A percentile compares a stretch with the other conserved stretches of the same genome.
Conservation (phyloP, 1,140 invertebrate genomes). For the Scaptomyza hsui region DNA sequence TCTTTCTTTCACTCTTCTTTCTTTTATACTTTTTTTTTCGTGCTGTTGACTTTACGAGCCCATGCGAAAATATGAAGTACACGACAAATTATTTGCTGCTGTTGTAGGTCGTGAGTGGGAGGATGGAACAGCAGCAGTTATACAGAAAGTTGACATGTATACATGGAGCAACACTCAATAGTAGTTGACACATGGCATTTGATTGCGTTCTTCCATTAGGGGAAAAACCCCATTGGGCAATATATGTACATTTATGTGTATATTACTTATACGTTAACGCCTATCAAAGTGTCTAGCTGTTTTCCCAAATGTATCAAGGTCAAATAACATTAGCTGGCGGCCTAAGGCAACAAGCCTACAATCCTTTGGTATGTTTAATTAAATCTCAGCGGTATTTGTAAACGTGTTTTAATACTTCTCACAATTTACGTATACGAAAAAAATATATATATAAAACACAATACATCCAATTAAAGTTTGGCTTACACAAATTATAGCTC, state of each 20-base stretch:
- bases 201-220: constrained; percentile 42
- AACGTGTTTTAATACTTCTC: neutral
- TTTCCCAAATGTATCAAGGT: constrained; percentile 11
- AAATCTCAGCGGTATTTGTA: neutral
- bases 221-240: constrained; percentile 32
- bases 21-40: neutral
- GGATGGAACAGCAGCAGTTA: neutral
- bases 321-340: neutral
- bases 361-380: neutral
- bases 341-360: neutral
- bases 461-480: too few species aligned
- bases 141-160: constrained; percentile 20
- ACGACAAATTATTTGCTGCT: constrained; percentile 45
- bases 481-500: constrained; percentile 15
- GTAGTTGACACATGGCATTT: constrained; percentile 49
- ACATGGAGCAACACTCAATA: constrained; percentile 35
- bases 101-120: constrained; percentile 17
- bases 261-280: constrained; percentile 26
- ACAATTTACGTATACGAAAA: too few species aligned
- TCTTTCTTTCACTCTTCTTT: neutral
- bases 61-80: constrained; percentile 40
- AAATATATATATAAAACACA: too few species aligned
- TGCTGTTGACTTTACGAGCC: constrained; percentile 40
- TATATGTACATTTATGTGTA: too few species aligned
- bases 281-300: constrained; percentile 17